phyloP scores from a whole-genome alignment of 2,888 invertebrate species.

The Eupithecia insigniata region DNA sequence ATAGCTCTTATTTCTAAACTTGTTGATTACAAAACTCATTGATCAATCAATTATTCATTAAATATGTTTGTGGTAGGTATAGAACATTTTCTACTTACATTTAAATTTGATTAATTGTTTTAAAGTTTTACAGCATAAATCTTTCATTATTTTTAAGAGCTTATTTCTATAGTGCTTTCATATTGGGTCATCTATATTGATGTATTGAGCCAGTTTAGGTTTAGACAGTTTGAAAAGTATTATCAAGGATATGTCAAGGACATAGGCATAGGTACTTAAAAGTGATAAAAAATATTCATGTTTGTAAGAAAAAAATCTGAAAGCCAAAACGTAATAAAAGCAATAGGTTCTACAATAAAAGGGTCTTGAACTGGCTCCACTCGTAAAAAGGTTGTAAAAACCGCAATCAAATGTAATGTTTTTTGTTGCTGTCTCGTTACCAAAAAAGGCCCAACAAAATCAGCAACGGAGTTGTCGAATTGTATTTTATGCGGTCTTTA shows the following conservation, averaged over 20 bases:
- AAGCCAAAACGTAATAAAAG: background rate
- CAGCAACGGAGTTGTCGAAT: background rate
- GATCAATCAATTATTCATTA: background rate
- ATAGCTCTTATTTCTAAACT: conserved; percentile 8
- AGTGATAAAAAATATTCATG: background rate
- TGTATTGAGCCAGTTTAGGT: background rate
- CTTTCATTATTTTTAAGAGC: background rate
- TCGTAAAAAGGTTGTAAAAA: conserved; percentile 24
- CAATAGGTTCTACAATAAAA: conserved; percentile 14
- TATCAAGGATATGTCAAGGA: background rate
- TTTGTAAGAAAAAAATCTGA: background rate
- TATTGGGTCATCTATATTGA: background rate
- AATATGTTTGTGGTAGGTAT: background rate
- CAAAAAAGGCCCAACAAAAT: conserved; percentile 1
- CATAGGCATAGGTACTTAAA: background rate
- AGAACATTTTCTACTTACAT: background rate
- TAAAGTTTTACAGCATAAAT: no score
- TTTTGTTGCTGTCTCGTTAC: conserved; percentile 10
- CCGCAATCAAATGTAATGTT: conserved; percentile 16
- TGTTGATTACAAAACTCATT: conserved; percentile 1
- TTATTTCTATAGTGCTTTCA: background rate
- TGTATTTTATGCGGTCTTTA: conserved; percentile 8
- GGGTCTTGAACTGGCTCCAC: conserved; percentile 13
- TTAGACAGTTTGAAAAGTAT: background rate
- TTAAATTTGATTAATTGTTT: background rate